Conservation (phyloP, 1,140 invertebrate species). For the Euwallacea fornicatus region DNA sequence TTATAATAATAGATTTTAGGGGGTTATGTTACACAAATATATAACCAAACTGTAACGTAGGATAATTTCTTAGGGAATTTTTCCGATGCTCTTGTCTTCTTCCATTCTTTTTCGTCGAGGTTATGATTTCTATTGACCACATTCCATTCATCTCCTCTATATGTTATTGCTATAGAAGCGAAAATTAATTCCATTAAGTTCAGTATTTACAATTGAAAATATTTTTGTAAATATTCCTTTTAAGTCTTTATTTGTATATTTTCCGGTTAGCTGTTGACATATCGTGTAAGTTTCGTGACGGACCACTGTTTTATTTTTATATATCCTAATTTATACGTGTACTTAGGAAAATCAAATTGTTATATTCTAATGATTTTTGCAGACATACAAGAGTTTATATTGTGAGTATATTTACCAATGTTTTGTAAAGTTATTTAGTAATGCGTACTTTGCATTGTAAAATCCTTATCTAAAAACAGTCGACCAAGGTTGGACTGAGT, state of each 20-base stretch:
- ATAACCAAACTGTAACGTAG: constrained; percentile 10
- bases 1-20: constrained; percentile 11
- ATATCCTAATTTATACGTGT: constrained; percentile 43
- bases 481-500: too few species aligned
- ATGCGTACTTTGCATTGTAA: constrained; percentile 8
- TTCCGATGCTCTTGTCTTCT: neutral
- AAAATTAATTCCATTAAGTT: constrained; percentile 28
- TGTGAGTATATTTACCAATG: constrained; percentile 52
- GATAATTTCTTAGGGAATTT: neutral
- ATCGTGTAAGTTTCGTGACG: constrained; percentile 27
- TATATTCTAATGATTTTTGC: constrained; percentile 51
- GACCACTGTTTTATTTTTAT: constrained; percentile 46
- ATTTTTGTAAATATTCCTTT: constrained; percentile 32
- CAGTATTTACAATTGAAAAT: constrained; percentile 25
- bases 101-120: neutral
- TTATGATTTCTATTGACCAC: constrained; percentile 6
- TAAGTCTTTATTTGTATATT: constrained; percentile 23
- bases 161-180: neutral
- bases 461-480: neutral
- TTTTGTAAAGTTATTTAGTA: constrained; percentile 51
- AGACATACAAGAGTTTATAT: constrained; percentile 54
- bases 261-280: constrained; percentile 34
- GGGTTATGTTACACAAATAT: constrained; percentile 2
- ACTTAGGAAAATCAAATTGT: constrained; percentile 52
- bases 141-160: constrained; percentile 27